These are phyloP conservation scores for Anarhynchus alexandrinus DNA, from an alignment of 2,113 vertebrate genomes.

Conservation along the genomic window DNA sequence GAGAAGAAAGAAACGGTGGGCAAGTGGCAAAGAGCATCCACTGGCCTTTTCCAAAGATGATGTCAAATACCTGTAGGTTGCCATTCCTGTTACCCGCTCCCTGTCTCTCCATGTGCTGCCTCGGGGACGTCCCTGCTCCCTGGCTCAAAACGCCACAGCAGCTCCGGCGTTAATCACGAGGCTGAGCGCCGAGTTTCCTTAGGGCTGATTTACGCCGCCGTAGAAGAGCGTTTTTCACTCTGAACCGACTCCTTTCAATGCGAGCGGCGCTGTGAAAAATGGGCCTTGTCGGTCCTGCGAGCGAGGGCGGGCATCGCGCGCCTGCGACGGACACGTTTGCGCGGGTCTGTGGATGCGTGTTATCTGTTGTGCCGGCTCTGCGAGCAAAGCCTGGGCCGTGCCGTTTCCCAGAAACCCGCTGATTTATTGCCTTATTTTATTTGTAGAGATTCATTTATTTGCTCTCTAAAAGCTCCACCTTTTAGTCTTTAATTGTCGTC, in stretches of 20 bases:
- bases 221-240: neutral
- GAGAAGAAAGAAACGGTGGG: neutral
- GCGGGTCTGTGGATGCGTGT: accelerated
- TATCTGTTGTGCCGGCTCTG: too few relatives aligned
- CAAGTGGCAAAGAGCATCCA: neutral
- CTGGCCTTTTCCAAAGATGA: neutral
- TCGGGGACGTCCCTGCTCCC: neutral
- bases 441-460: neutral
- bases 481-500: neutral
- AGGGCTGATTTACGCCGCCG: neutral
- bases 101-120: neutral
- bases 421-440: neutral
- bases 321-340: accelerated
- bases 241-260: neutral
- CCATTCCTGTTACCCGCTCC: neutral
- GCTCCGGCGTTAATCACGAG: accelerated
- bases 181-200: neutral
- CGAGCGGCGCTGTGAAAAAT: neutral
- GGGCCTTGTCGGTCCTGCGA: accelerated
- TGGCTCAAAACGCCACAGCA: neutral
- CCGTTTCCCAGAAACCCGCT: neutral
- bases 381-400: neutral
- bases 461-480: neutral
- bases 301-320: neutral
- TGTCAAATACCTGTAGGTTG: neutral